phyloP scores from a whole-genome alignment of 2,797 vertebrate species.

The Gymnoscopelus braueri region DNA sequence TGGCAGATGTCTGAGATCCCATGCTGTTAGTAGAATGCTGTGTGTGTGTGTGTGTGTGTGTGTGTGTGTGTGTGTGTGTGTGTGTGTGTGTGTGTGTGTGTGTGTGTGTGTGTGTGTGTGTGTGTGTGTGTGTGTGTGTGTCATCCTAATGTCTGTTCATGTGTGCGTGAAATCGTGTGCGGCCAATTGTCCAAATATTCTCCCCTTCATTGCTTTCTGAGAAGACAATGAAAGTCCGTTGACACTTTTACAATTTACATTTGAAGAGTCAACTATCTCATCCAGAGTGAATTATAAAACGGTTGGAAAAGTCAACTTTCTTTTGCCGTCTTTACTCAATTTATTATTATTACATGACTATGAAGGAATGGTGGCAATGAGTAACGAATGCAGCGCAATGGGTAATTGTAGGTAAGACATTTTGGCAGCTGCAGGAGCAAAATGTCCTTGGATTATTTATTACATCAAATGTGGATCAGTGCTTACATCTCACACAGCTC shows the following conservation, averaged over 20 bases:
- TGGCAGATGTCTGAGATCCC: slow-evolving; percentile 69
- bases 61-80: slow-evolving; percentile 26
- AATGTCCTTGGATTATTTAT: no score
- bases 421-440: no score
- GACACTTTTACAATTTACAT: slow-evolving; percentile 11
- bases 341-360: no score
- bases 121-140: slow-evolving; percentile 53
- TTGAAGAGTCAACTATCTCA: slow-evolving; percentile 17
- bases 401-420: no score
- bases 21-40: slow-evolving; percentile 39
- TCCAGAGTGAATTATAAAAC: no score
- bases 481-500: no score
- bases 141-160: slow-evolving; percentile 20
- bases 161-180: slow-evolving; percentile 52
- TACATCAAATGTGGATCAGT: no score
- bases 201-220: slow-evolving; percentile 54
- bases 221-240: slow-evolving; percentile 25
- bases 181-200: slow-evolving; percentile 66
- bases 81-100: slow-evolving; percentile 53
- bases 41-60: slow-evolving; percentile 33
- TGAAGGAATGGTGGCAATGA: no score
- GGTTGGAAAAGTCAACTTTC: no score
- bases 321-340: no score
- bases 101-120: slow-evolving; percentile 23
- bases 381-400: no score